Evolutionary conservation across 1,140 invertebrate species (phyloP).

Genomic region (Calliopsis andreniformis): DNA sequence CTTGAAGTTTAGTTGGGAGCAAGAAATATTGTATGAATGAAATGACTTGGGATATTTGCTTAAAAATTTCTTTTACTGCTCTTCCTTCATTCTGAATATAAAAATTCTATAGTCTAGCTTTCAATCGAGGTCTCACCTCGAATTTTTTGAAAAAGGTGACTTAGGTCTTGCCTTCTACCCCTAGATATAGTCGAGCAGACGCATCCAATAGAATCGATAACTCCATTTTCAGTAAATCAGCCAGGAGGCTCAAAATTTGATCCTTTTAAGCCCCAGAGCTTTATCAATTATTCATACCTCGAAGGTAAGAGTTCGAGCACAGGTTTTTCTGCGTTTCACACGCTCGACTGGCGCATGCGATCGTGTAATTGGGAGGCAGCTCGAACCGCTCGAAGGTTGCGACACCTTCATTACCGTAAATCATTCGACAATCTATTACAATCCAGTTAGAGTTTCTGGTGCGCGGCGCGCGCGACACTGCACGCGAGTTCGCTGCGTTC

Average conservation of each 20-base stretch:
- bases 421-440: slow-evolving; percentile 9
- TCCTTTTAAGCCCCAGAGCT: too few relatives aligned
- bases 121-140: too few relatives aligned
- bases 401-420: slow-evolving; percentile 16
- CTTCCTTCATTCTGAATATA: too few relatives aligned
- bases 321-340: slow-evolving; percentile 1
- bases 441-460: neutral
- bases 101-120: too few relatives aligned
- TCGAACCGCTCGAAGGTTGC: neutral
- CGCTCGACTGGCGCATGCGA: neutral
- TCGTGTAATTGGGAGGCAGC: slow-evolving; percentile 26
- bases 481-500: slow-evolving; percentile 6
- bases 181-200: neutral
- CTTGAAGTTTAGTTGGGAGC: too few relatives aligned
- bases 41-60: too few relatives aligned
- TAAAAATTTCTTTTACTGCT: too few relatives aligned
- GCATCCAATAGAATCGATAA: too few relatives aligned
- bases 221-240: neutral
- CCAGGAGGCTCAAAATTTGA: too few relatives aligned
- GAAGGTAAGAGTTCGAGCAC: neutral
- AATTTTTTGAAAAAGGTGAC: too few relatives aligned
- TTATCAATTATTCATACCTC: slow-evolving; percentile 8
- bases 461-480: neutral
- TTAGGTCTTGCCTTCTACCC: too few relatives aligned
- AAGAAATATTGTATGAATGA: too few relatives aligned